Evolutionary conservation across 1,140 invertebrate genomes (phyloP).

Genomic region (Hirudo medicinalis): DNA sequence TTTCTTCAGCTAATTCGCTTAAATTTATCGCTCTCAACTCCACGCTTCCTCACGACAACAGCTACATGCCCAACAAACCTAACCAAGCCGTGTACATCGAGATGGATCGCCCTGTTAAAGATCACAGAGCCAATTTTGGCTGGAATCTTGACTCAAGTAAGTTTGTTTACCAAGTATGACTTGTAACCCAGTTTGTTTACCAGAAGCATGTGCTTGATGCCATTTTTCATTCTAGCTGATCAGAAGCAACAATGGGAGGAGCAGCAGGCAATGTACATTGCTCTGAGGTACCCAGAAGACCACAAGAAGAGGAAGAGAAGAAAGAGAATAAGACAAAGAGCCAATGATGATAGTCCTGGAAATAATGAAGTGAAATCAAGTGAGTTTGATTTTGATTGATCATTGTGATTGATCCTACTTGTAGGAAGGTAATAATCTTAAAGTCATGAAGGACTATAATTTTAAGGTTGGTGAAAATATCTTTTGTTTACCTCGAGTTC

Average conservation of each 20-base stretch:
- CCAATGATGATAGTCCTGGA: neutral
- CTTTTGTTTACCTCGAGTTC: too few relatives aligned
- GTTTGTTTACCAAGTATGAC: neutral
- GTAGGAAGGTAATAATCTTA: too few relatives aligned
- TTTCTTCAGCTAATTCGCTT: too few relatives aligned
- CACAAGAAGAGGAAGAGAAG: conserved; percentile 13
- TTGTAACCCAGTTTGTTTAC: neutral
- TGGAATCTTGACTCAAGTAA: conserved; percentile 10
- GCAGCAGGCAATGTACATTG: conserved; percentile 18
- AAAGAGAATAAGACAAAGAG: conserved; percentile 10
- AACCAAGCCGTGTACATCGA: neutral
- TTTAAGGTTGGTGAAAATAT: too few relatives aligned
- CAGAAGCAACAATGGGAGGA: conserved; percentile 13
- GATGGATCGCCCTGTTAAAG: conserved; percentile 7
- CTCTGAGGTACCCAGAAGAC: conserved; percentile 17
- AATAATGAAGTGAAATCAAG: too few relatives aligned
- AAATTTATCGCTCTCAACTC: too few relatives aligned
- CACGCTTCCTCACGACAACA: too few relatives aligned
- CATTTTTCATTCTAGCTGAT: conserved; percentile 2
- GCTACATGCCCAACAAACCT: neutral
- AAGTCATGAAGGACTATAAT: too few relatives aligned
- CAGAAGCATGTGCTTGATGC: neutral
- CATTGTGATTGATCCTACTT: too few relatives aligned
- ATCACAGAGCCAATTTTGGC: conserved; percentile 11
- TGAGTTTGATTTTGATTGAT: too few relatives aligned